Evolutionary conservation across 2,888 invertebrate species (phyloP), one percentile per base, ranked within the genome.

Genomic region (Helicoverpa assulta): DNA sequence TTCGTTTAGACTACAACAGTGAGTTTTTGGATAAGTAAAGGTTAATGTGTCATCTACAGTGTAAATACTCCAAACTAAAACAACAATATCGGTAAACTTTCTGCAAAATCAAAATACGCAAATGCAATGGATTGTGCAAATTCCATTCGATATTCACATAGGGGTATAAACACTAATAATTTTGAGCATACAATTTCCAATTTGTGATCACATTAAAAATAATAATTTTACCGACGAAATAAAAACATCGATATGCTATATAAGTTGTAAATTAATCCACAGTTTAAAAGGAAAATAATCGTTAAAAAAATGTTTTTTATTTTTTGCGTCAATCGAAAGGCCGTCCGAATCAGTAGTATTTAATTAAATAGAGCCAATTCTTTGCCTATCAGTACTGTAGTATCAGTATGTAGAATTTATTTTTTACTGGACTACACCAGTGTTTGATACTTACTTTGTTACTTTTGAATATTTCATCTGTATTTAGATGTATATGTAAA

Each of bases 241-340:
- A 61, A 73, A 73, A 43, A 76, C 73, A 73, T 61, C 56, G 43
- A 77, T 19, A 5, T 5, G 58, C 65, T 71, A 77, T 64, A 64
- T 19, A 53, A 59, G 51, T 12, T 14, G 26, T 50, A 70, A 63
- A 62, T 58, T 26, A 76, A 70, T 70, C 55, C 43, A 59, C 43
- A 59, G 7, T 51, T 59, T 33, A 10, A 26, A 52, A 37, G 4
- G 0, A 43, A 72, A 52, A 33, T 50, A 69, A 51, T 33, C 4
- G 2, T 29, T 7, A 53, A 53, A 43, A 0, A 2, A 53, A 59
- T n/a, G n/a, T n/a, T 55, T n/a, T 3, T 18, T 52, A 2, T 26
- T 62, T 76, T 18, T n/a, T 33, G 51, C 72, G 29, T 64, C 47
- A 71, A 51, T 53, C 55, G 18, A 59, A 77, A 59, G 73, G 77